These are phyloP conservation scores for Anthoscopus minutus DNA, from an alignment of 2,113 vertebrate genomes.

Conservation along the genomic window DNA sequence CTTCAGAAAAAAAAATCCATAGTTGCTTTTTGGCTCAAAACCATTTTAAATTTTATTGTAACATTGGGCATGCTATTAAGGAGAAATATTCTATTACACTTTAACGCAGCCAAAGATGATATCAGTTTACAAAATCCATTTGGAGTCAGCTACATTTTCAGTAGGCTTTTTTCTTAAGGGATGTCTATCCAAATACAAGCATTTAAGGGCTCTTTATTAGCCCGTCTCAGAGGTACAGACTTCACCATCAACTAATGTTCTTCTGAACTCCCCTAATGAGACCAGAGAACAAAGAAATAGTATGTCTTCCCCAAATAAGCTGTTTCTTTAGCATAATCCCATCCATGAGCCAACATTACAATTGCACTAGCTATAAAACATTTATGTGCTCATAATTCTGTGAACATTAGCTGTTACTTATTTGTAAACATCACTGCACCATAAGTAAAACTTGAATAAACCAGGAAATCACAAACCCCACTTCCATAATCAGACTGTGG, in stretches of 20 bases:
- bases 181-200: neutral
- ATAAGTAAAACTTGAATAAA: neutral
- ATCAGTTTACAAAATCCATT: constrained; percentile 8
- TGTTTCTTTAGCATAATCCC: neutral
- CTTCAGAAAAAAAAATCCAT: neutral
- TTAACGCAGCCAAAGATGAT: constrained; percentile 25
- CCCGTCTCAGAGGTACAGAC: neutral
- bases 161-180: neutral
- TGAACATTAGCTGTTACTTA: neutral
- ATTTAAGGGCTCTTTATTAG: constrained; percentile 11
- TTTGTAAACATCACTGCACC: neutral
- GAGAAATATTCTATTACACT: neutral
- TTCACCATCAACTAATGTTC: neutral
- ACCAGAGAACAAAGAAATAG: neutral
- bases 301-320: neutral
- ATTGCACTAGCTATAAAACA: neutral
- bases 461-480: neutral
- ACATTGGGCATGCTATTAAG: neutral
- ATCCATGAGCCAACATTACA: neutral
- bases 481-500: neutral
- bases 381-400: neutral
- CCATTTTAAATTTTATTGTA: neutral
- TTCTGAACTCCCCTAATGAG: neutral
- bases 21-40: constrained; percentile 7
- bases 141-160: constrained; percentile 18